A percentile compares a stretch with the other conserved stretches of the same genome.
phyloP scores from a whole-genome alignment of 1,140 invertebrate species.

The Aplysia californica region DNA sequence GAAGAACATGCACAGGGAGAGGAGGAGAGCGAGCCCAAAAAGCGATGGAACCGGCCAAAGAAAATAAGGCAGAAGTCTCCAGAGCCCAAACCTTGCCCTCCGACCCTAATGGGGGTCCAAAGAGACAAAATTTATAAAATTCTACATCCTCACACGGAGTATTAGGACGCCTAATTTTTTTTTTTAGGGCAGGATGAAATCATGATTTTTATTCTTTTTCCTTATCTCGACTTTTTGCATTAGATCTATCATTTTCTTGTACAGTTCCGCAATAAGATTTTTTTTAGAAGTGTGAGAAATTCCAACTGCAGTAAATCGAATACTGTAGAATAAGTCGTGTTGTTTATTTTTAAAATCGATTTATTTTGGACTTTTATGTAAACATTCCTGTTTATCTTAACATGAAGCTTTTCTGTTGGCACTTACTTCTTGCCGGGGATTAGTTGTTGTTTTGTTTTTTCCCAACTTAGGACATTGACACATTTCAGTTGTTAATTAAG shows the following conservation, averaged over 20 bases:
- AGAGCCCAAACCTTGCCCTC: slow-evolving; percentile 43
- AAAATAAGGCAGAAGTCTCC: slow-evolving; percentile 26
- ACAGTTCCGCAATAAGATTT: not conserved
- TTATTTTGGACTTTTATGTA: too few relatives aligned
- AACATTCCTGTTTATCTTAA: too few relatives aligned
- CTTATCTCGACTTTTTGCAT: not conserved
- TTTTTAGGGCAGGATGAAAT: not conserved
- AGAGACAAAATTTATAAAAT: slow-evolving; percentile 52
- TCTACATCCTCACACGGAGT: slow-evolving; percentile 49
- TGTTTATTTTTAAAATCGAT: too few relatives aligned
- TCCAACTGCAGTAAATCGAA: not conserved
- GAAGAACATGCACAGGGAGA: slow-evolving; percentile 5
- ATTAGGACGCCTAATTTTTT: slow-evolving; percentile 10
- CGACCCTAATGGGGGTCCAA: slow-evolving; percentile 43
- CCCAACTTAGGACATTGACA: too few relatives aligned
- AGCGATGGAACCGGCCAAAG: slow-evolving; percentile 28
- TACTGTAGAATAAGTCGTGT: not conserved
- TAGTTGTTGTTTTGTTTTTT: too few relatives aligned
- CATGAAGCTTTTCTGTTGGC: too few relatives aligned
- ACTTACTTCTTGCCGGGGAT: too few relatives aligned
- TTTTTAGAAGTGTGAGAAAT: not conserved
- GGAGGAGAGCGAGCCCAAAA: slow-evolving; percentile 1
- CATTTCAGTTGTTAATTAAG: too few relatives aligned
- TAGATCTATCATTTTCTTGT: not conserved
- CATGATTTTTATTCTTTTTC: not conserved